Evolutionary conservation across 1,140 invertebrate genomes (phyloP).

Genomic region (Lamellibrachia luymesi): DNA sequence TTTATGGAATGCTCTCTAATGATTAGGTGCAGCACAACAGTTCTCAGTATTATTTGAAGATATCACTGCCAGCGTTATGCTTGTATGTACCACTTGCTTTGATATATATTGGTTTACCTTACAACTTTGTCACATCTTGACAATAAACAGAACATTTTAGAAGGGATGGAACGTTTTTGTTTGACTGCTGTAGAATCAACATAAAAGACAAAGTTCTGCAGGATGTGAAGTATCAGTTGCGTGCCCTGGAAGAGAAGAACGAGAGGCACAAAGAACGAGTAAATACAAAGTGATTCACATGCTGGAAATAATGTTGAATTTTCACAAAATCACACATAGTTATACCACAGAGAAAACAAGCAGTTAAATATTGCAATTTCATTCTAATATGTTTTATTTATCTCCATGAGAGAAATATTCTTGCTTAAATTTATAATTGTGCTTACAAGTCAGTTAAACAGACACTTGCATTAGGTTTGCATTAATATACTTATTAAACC

Average conservation of each 20-base stretch:
- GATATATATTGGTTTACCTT: no score
- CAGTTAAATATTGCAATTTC: background rate
- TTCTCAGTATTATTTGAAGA: no score
- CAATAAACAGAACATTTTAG: background rate
- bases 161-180: background rate
- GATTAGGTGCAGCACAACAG: no score
- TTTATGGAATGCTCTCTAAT: no score
- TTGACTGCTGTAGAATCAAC: conserved; percentile 41
- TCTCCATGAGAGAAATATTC: no score
- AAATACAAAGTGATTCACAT: conserved; percentile 19
- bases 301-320: background rate
- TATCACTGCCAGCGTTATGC: no score
- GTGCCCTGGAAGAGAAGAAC: conserved; percentile 52
- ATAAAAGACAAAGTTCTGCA: conserved; percentile 52
- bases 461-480: no score
- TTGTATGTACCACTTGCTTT: no score
- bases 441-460: no score
- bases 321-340: background rate
- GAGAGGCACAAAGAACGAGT: conserved; percentile 47
- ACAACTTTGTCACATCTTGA: background rate
- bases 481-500: no score
- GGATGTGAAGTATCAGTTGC: conserved; percentile 50
- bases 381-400: no score
- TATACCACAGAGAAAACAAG: background rate
- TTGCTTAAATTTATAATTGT: no score